These are phyloP conservation scores for Odocoileus virginianus DNA, from an alignment of 2,113 vertebrate genomes.

Conservation along the genomic window DNA sequence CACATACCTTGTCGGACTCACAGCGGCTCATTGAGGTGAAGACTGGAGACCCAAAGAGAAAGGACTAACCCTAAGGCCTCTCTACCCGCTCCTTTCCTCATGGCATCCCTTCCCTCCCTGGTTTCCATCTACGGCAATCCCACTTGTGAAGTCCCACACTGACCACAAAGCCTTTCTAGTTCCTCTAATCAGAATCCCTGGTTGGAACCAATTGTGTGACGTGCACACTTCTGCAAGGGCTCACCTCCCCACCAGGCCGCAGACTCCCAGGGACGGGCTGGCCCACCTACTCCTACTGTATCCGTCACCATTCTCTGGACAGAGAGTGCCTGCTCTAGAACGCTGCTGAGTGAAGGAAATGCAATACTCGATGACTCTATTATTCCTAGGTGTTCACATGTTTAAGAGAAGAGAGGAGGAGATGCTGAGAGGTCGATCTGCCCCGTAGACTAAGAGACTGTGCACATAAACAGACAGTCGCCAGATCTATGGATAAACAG, in stretches of 20 bases:
- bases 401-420: neutral
- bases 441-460: neutral
- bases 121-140: neutral
- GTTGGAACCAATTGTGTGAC: neutral
- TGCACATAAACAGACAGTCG: neutral
- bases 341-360: neutral
- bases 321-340: neutral
- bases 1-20: fast-evolving
- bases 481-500: neutral
- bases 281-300: neutral
- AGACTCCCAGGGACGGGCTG: neutral
- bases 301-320: neutral
- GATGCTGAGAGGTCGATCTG: neutral
- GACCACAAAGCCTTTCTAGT: neutral
- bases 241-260: neutral
- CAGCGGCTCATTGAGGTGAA: neutral
- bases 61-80: neutral
- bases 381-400: neutral
- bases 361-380: too few relatives aligned
- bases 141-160: neutral
- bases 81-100: neutral
- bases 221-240: neutral
- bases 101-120: neutral
- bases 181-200: neutral
- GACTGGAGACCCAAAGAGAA: neutral